Conservation (phyloP, 2,113 vertebrate species). For the Pelvicachromis taeniatus region DNA sequence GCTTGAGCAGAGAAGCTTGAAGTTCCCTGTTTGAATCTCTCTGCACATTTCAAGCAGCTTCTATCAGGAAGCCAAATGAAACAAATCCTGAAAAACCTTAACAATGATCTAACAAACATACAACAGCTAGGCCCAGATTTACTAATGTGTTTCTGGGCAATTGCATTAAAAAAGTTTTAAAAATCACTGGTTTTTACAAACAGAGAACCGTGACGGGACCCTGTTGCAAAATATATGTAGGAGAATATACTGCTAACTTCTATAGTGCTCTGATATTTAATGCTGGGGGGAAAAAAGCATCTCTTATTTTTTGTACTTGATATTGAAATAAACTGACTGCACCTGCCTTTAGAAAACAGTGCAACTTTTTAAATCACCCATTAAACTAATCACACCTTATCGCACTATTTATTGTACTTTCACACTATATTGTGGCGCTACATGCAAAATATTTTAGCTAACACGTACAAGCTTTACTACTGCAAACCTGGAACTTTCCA, state of each 20-base stretch:
- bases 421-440: neutral
- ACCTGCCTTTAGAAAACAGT: neutral
- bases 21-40: neutral
- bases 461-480: neutral
- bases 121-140: neutral
- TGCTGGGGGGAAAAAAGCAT: neutral
- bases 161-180: rapidly evolving
- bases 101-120: neutral
- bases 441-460: neutral
- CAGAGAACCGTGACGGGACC: neutral
- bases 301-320: too few species aligned
- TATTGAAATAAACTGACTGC: too few species aligned
- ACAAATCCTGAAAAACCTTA: neutral
- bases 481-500: neutral
- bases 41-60: neutral
- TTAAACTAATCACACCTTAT: neutral
- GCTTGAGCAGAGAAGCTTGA: neutral
- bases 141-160: neutral
- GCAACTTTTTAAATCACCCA: neutral
- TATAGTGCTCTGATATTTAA: neutral
- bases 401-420: neutral
- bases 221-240: neutral
- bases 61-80: neutral
- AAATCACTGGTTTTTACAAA: neutral
- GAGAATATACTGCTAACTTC: neutral